Percentiles rank a stretch among this genome's conserved stretches.
Conservation (phyloP, 2,113 vertebrate genomes). For the Phainopepla nitens region DNA sequence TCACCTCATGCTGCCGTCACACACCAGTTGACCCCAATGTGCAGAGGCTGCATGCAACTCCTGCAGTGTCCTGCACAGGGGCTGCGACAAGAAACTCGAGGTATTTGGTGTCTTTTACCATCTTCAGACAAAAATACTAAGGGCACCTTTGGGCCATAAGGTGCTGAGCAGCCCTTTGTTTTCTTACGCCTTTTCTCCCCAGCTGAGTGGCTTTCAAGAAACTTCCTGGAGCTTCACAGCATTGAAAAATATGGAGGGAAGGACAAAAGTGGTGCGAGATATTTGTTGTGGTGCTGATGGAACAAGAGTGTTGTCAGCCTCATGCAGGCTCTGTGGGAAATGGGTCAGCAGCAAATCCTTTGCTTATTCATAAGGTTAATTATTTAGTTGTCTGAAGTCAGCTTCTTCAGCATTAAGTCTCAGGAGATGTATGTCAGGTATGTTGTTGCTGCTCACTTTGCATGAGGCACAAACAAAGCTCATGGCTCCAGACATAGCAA, state of each 20-base stretch:
- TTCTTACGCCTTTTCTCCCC: background rate
- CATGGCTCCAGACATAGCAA: background rate
- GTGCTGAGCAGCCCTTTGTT: background rate
- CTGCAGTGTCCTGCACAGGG: background rate
- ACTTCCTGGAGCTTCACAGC: background rate
- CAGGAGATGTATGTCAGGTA: background rate
- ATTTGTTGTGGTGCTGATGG: background rate
- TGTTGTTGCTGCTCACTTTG: background rate
- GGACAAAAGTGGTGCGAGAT: background rate
- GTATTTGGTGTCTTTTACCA: background rate
- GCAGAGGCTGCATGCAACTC: background rate
- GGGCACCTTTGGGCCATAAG: background rate
- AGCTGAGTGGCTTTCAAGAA: background rate
- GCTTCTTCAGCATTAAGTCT: background rate
- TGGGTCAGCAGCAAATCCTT: background rate
- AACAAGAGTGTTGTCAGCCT: background rate
- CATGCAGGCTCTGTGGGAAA: background rate
- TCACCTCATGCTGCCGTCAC: background rate
- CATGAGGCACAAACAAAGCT: background rate
- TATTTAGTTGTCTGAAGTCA: background rate
- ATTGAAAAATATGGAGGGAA: background rate
- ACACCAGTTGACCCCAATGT: accelerated
- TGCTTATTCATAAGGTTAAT: background rate
- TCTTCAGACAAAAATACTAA: background rate
- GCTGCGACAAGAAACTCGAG: background rate